These are phyloP conservation scores for Fulica atra DNA, from an alignment of 2,113 vertebrate species.

Conservation along the genomic window DNA sequence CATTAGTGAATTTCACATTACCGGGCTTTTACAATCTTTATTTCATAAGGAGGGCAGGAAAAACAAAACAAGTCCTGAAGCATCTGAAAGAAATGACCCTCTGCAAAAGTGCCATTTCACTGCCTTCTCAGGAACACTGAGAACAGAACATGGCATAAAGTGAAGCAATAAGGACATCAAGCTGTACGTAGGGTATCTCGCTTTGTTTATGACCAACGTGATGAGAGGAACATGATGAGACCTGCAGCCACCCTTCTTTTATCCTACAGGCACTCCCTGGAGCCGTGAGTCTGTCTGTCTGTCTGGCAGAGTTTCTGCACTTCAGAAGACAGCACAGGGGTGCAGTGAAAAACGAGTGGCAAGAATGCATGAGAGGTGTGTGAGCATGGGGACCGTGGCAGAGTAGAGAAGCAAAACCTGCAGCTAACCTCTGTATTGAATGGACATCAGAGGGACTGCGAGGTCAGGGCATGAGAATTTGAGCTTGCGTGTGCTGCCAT, in stretches of 20 bases:
- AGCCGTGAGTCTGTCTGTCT: neutral
- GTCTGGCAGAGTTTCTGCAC: neutral
- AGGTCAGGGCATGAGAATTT: neutral
- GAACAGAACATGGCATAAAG: neutral
- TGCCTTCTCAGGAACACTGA: neutral
- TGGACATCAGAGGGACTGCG: neutral
- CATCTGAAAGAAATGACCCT: neutral
- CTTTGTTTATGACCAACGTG: neutral
- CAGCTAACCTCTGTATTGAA: neutral
- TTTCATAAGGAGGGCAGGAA: neutral
- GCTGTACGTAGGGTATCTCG: neutral
- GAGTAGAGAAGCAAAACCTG: neutral
- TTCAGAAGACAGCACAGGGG: neutral
- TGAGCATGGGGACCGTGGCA: neutral
- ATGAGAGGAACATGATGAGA: neutral
- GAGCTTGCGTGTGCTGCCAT: neutral
- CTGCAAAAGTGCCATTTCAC: neutral
- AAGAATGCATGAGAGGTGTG: fast-evolving
- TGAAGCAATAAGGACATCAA: neutral
- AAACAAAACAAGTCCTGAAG: neutral
- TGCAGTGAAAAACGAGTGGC: neutral
- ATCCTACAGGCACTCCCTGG: neutral
- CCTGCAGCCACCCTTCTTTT: neutral
- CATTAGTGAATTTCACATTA: neutral
- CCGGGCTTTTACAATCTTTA: neutral